These are phyloP conservation scores for Serranus cabrilla DNA, from an alignment of 2,797 vertebrate species.

Conservation along the genomic window DNA sequence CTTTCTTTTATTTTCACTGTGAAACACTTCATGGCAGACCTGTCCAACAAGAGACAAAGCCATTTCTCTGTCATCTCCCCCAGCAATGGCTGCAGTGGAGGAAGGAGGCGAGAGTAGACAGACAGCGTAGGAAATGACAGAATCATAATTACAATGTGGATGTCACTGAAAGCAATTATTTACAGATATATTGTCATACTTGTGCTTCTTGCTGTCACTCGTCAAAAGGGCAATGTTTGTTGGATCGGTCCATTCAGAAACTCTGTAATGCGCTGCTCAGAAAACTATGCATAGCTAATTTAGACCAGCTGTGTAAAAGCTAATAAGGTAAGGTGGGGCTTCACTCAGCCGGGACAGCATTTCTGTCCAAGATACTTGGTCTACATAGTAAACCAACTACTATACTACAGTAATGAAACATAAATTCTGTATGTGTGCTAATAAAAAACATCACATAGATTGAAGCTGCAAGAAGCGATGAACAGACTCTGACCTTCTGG, in stretches of 20 bases:
- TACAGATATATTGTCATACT: constrained; percentile 59
- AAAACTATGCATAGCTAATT: constrained; percentile 10
- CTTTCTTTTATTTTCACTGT: constrained; percentile 58
- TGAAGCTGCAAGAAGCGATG: too few species aligned
- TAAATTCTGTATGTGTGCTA: too few species aligned
- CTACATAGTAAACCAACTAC: too few species aligned
- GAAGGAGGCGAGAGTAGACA: constrained; percentile 40
- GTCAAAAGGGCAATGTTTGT: not conserved
- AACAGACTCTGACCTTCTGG: too few species aligned
- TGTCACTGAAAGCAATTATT: constrained; percentile 71
- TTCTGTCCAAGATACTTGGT: not conserved
- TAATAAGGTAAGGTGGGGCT: not conserved
- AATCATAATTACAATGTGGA: constrained; percentile 68
- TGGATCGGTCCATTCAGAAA: constrained; percentile 15
- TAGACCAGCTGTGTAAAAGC: not conserved
- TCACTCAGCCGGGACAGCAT: not conserved
- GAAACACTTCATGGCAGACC: constrained; percentile 59
- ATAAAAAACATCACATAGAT: too few species aligned
- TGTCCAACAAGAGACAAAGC: constrained; percentile 62
- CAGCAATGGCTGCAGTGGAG: constrained; percentile 37
- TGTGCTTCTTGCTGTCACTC: constrained; percentile 35
- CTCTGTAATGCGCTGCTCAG: not conserved
- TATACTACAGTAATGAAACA: too few species aligned
- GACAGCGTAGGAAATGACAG: constrained; percentile 49
- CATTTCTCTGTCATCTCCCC: constrained; percentile 56